Evolutionary conservation across 2,113 vertebrate genomes (phyloP).

Genomic region (Poeciliopsis occidentalis): DNA sequence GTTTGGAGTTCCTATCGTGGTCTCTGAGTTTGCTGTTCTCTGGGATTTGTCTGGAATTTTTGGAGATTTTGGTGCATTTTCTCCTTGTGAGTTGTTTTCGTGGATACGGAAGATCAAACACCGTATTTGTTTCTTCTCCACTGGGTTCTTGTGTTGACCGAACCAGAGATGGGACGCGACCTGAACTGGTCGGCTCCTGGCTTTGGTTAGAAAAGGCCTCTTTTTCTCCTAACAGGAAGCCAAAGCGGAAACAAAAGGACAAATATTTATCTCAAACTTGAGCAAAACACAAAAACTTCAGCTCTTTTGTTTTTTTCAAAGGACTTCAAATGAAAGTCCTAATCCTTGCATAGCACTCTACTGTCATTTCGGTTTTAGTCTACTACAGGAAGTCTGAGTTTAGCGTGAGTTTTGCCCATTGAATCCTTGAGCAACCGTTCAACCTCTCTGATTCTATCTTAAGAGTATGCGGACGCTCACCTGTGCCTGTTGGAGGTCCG

Average conservation of each 20-base stretch:
- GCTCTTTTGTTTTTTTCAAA: no score
- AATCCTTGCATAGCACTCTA: no score
- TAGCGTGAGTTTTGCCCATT: no score
- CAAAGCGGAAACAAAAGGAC: not conserved
- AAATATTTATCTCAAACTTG: not conserved
- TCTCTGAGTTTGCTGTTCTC: not conserved
- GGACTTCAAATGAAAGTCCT: no score
- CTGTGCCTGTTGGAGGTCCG: not conserved
- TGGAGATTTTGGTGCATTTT: not conserved
- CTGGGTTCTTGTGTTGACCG: slow-evolving; percentile 14
- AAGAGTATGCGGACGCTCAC: slow-evolving; percentile 6
- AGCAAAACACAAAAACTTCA: not conserved
- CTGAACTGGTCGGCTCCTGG: not conserved
- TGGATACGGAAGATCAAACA: not conserved
- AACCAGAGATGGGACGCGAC: slow-evolving; percentile 18
- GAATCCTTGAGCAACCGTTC: no score
- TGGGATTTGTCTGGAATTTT: not conserved
- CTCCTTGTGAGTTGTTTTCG: not conserved
- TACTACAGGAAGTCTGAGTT: no score
- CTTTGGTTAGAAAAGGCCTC: not conserved
- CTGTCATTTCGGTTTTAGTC: no score
- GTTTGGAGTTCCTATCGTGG: not conserved
- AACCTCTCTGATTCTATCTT: no score
- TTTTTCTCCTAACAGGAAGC: not conserved
- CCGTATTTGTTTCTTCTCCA: not conserved